phyloP scores from a whole-genome alignment of 2,797 vertebrate genomes.

The Euphonia xanthogaster region DNA sequence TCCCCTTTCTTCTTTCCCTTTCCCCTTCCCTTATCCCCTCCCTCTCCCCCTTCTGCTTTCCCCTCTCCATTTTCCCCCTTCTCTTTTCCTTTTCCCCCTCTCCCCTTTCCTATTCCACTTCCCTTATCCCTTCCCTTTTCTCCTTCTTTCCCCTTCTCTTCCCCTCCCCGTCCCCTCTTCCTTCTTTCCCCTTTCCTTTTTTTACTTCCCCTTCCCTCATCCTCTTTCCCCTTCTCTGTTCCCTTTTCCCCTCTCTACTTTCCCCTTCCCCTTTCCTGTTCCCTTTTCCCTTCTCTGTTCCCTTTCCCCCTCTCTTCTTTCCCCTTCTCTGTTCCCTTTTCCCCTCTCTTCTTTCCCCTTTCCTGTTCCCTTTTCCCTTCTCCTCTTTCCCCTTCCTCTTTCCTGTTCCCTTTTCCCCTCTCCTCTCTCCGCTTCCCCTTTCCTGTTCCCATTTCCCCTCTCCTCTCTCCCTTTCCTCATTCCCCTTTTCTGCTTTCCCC shows the following conservation, averaged over 20 bases:
- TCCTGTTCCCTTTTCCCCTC: fast-evolving
- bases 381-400: too few species aligned
- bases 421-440: fast-evolving
- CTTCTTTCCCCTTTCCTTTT: fast-evolving
- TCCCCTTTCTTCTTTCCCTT: not conserved
- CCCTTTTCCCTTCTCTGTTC: fast-evolving
- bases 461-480: too few species aligned
- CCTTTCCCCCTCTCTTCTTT: too few species aligned
- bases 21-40: not conserved
- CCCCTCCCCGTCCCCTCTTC: too few species aligned
- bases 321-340: too few species aligned
- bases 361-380: not conserved
- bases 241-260: too few species aligned
- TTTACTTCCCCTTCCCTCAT: fast-evolving
- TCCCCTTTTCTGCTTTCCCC: not conserved
- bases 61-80: too few species aligned
- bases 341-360: too few species aligned
- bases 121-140: too few species aligned
- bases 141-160: fast-evolving
- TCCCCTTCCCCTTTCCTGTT: too few species aligned
- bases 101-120: not conserved
- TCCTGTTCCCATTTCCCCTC: fast-evolving
- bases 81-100: not conserved
- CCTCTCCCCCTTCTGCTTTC: fast-evolving
- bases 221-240: fast-evolving